phyloP scores from a whole-genome alignment of 2,797 vertebrate genomes.

The Catamblyrhynchus diadema region DNA sequence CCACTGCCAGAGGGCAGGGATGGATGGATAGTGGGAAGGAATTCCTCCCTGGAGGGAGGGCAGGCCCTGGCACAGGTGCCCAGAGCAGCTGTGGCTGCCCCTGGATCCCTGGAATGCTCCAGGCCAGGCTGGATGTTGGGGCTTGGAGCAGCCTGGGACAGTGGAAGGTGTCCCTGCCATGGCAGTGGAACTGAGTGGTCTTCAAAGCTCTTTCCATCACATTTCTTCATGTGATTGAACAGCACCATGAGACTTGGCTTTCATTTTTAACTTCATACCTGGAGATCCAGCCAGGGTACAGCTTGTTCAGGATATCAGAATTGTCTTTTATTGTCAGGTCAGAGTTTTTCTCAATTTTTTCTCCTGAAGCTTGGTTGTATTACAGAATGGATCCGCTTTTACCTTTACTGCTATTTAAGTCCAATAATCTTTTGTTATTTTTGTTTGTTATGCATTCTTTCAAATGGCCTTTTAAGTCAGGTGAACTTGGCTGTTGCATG shows the following conservation, averaged over 20 bases:
- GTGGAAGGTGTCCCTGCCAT: background rate
- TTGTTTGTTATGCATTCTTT: background rate
- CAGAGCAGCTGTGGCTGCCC: background rate
- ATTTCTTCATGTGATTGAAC: background rate
- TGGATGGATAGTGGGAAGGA: background rate
- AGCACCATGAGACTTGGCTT: background rate
- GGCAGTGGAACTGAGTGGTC: background rate
- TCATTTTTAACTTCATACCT: background rate
- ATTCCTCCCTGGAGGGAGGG: background rate
- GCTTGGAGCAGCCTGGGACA: background rate
- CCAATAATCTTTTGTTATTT: background rate
- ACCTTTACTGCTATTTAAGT: background rate
- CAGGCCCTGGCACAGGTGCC: background rate
- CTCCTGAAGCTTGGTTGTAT: background rate
- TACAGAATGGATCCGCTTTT: background rate
- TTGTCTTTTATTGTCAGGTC: background rate
- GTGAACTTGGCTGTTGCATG: background rate
- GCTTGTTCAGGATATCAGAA: background rate
- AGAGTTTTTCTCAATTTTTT: background rate
- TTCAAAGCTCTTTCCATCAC: background rate
- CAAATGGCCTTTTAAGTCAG: background rate
- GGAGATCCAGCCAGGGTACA: background rate
- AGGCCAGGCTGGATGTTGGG: background rate
- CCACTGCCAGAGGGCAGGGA: background rate
- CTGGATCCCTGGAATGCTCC: background rate